Percentiles rank a stretch among this genome's conserved stretches.
Evolutionary conservation across 2,888 invertebrate species (phyloP).

Genomic region (Mongoloraphidia duomilia): DNA sequence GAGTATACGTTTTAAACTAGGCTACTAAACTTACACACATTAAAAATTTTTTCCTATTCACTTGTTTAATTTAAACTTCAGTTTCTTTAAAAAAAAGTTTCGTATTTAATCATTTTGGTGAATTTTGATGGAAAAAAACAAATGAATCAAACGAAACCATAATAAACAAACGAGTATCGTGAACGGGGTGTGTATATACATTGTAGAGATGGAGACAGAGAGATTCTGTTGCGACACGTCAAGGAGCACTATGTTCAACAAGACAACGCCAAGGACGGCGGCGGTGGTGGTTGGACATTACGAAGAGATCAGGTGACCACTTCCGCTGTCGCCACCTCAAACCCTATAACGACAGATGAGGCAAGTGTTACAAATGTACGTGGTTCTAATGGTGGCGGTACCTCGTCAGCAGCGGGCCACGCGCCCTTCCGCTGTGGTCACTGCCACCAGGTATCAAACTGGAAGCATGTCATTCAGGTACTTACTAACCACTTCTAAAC

Average conservation of each 20-base stretch:
- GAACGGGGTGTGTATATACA: not conserved
- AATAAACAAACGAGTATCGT: too few relatives aligned
- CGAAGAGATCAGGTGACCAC: conserved; percentile 19
- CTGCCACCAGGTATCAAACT: conserved; percentile 69
- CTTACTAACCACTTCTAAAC: conserved; percentile 28
- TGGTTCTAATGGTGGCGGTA: conserved; percentile 29
- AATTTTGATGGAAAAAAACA: too few relatives aligned
- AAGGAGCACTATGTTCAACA: conserved; percentile 43
- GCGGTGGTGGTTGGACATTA: conserved; percentile 14
- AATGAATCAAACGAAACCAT: too few relatives aligned
- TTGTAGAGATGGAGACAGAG: conserved; percentile 45
- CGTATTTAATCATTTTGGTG: too few relatives aligned
- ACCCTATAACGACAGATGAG: conserved; percentile 27
- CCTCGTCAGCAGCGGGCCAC: conserved; percentile 18
- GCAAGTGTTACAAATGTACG: conserved; percentile 35
- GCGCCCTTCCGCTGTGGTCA: conserved; percentile 58
- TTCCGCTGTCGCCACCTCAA: conserved; percentile 1
- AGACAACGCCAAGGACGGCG: conserved; percentile 16
- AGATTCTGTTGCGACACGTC: conserved; percentile 49
- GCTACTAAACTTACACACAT: too few relatives aligned
- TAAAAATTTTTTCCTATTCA: too few relatives aligned
- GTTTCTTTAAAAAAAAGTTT: too few relatives aligned
- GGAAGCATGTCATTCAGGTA: conserved; percentile 80
- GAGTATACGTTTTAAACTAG: too few relatives aligned
- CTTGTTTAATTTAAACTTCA: too few relatives aligned